A percentile compares a stretch with the other conserved stretches of the same genome.
Evolutionary conservation across 1,140 invertebrate genomes (phyloP).

Genomic region (Platyscapa corneri): DNA sequence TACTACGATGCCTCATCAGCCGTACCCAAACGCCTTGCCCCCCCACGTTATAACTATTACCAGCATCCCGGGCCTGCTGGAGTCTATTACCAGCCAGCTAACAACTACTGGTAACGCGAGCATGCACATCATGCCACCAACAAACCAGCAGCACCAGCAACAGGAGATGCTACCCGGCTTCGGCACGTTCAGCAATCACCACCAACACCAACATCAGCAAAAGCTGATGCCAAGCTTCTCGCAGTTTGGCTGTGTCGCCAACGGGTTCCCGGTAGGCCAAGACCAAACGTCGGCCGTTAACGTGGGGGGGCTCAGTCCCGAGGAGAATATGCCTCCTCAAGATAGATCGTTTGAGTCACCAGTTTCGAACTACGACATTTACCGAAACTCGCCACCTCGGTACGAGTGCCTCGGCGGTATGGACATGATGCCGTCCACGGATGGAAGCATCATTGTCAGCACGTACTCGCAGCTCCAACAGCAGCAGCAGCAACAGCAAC

Average conservation of each 20-base stretch:
- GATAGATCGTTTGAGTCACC: slow-evolving; percentile 68
- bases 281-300: slow-evolving; percentile 72
- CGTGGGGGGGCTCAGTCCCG: slow-evolving; percentile 83
- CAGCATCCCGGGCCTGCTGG: slow-evolving; percentile 69
- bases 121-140: slow-evolving; percentile 49
- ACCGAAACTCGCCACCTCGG: slow-evolving; percentile 62
- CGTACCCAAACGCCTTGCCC: slow-evolving; percentile 87
- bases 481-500: slow-evolving; percentile 37
- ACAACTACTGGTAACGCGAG: slow-evolving; percentile 83
- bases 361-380: slow-evolving; percentile 68
- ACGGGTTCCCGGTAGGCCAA: slow-evolving; percentile 72
- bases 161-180: slow-evolving; percentile 73
- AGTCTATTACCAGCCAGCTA: slow-evolving; percentile 81
- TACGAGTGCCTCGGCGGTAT: slow-evolving; percentile 71
- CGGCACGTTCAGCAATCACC: slow-evolving; percentile 62
- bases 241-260: slow-evolving; percentile 76
- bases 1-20: slow-evolving; percentile 78
- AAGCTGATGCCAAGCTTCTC: slow-evolving; percentile 79
- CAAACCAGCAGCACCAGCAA: slow-evolving; percentile 71
- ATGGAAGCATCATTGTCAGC: slow-evolving; percentile 68
- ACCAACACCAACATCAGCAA: slow-evolving; percentile 52
- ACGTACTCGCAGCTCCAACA: slow-evolving; percentile 40
- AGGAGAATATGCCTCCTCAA: slow-evolving; percentile 75
- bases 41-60: slow-evolving; percentile 85
- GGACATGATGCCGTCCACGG: slow-evolving; percentile 69